Conservation (phyloP, 1,140 invertebrate species). For the Sarcophaga peregrina region DNA sequence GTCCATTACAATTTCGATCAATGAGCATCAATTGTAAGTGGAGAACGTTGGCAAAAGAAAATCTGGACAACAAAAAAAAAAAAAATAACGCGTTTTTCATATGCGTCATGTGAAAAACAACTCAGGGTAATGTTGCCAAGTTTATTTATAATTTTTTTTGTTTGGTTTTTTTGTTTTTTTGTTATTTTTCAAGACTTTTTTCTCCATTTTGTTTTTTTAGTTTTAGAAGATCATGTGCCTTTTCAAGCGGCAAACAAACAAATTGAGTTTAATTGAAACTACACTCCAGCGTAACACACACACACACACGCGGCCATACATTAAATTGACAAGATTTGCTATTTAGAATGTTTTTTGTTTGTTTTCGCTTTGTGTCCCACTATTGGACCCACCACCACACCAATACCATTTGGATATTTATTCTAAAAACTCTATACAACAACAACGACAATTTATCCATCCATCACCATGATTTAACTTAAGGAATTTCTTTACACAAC, state of each 20-base stretch:
- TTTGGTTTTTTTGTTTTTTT: constrained; percentile 14
- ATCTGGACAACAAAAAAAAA: background rate
- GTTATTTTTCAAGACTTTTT: constrained; percentile 2
- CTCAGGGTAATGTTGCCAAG: background rate
- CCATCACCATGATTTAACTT: constrained; percentile 18
- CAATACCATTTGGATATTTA: background rate
- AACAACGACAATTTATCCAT: background rate
- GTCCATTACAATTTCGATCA: constrained; percentile 68
- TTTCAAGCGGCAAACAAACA: constrained; percentile 46
- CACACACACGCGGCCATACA: background rate
- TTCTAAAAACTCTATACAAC: background rate
- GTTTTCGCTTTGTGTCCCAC: background rate
- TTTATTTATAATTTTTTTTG: background rate
- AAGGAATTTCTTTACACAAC: constrained; percentile 12
- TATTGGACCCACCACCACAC: background rate
- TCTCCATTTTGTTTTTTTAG: background rate
- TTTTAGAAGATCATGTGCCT: constrained; percentile 32
- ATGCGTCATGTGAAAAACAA: constrained; percentile 34
- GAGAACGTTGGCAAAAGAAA: constrained; percentile 28
- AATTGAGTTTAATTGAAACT: constrained; percentile 49
- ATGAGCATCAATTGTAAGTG: constrained; percentile 53
- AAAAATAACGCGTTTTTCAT: constrained; percentile 32
- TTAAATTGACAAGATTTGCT: background rate
- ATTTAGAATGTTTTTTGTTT: background rate
- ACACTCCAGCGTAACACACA: constrained; percentile 5